Base-by-base conservation (phyloP, 2,797 vertebrate genomes). In the Schizopygopsis pylzovi region DNA sequence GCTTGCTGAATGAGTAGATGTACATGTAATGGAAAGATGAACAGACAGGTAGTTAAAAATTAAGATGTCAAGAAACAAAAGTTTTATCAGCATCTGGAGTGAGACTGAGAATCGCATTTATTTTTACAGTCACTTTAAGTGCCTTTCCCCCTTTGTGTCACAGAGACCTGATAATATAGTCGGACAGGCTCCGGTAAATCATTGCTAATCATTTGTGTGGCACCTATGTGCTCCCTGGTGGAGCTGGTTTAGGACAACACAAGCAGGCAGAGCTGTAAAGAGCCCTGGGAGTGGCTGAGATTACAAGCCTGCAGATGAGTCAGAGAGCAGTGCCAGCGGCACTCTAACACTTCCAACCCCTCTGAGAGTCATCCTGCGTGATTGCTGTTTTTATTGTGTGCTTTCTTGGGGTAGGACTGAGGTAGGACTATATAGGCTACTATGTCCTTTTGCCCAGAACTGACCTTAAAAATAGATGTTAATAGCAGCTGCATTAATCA, bases 191-290 rank as follows among this genome's bases (percentile, higher is more conserved):
- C 15, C 18, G 10, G 65, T 87, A 78, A 87, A 78, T 83, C 75
- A 83, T 87, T 59, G 75, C 65, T 83, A 83, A 79, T 87, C 49
- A 52, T 83, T 49, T 52, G 49, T 63, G 54, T 67, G 43, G 52
- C 41, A 63, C 65, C 41, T 56, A 33, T 86, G 70, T 45, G 41
- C n/a, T 71, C 33, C 81, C 43, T 72, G 81, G 73, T 86, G 22
- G 43, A 71, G 63, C 28, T 83, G 75, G 73, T 71, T 81, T 71
- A 11, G 72, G 52, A 83, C 63, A 52, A 81, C 54, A 61, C 78
- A 80, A 52, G 3, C 68, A 63, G 78, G 9, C 39, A 71, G 68
- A 61, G 56, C 70, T 80, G 49, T 33, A 81, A 81, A 63, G 70
- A 73, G 56, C 43, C 68, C 10, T n/a, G 68, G 25, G 54, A 81